Evolutionary conservation across 2,113 vertebrate species (phyloP), one percentile per base, ranked within the genome.

Genomic region (Leucosticte australis): DNA sequence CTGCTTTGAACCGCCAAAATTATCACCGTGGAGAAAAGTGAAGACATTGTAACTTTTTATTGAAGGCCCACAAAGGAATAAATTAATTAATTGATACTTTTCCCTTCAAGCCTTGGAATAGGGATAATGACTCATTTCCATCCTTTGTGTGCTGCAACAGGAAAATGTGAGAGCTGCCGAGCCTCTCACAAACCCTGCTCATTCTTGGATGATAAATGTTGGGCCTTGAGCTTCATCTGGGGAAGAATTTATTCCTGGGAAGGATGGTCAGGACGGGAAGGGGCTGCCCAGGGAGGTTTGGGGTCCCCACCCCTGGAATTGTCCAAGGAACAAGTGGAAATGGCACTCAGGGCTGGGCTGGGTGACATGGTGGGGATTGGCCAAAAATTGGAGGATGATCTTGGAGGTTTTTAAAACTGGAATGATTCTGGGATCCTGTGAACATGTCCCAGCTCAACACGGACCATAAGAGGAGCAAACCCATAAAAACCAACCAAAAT

Each of bases 151-250:
- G 42, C 17, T 53, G 7, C 21, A 33, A 8, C 4, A 10, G 2
- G 5, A 31, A 37, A 8, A 7, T 4, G 15, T 9, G 6, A 5
- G 50, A 52, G 5, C 9, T 42, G 6, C 2, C 3, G 21, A n/a
- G 27, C 0, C 0, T 31, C 39, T 16, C 9, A 6, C 7, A 20
- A 19, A 17, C 3, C 7, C 2, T 8, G 4, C 1, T 28, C 11
- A 12, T 3, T 35, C 10, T 5, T 2, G 11, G 17, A 17, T 57
- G 12, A 30, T 6, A 47, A 59, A 65, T 4, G 4, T 4, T 5
- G 8, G 2, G 27, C 3, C 9, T 33, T 62, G 15, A 56, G 27
- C 14, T 64, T 33, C 15, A 2, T 21, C 15, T 14, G 41, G 26
- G 19, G 10, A 18, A 24, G 30, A 41, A 79, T 70, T 63, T 24